phyloP scores from a whole-genome alignment of 2,113 vertebrate genomes.

The Capricornis sumatraensis region DNA sequence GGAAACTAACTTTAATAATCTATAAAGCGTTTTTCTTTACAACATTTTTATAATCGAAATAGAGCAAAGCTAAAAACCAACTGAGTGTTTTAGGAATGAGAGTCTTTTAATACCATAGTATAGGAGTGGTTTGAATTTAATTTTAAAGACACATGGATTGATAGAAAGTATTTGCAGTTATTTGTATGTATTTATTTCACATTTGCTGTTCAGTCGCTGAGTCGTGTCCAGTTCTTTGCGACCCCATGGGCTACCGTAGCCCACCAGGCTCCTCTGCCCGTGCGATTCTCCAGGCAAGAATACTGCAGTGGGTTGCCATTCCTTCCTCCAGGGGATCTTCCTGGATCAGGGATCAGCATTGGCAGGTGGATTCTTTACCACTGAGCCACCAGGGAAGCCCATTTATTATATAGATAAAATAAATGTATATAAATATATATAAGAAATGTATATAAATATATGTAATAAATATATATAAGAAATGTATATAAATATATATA shows the following conservation, averaged over 20 bases:
- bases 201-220: not conserved
- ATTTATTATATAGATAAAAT: not conserved
- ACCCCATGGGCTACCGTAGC: not conserved
- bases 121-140: not conserved
- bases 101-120: not conserved
- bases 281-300: not conserved
- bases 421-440: too few relatives aligned
- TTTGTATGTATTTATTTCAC: not conserved
- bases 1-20: constrained; percentile 23
- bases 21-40: not conserved
- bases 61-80: not conserved
- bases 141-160: constrained; percentile 32
- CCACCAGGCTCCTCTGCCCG: not conserved
- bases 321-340: not conserved
- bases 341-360: not conserved
- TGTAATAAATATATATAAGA: too few relatives aligned
- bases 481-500: too few relatives aligned
- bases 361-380: not conserved
- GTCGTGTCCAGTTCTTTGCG: not conserved
- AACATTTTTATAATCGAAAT: not conserved
- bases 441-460: too few relatives aligned
- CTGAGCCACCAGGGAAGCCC: not conserved
- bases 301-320: not conserved
- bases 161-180: not conserved
- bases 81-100: constrained; percentile 8